Conservation (phyloP, 2,797 vertebrate genomes). For the Silurus aristotelis region DNA sequence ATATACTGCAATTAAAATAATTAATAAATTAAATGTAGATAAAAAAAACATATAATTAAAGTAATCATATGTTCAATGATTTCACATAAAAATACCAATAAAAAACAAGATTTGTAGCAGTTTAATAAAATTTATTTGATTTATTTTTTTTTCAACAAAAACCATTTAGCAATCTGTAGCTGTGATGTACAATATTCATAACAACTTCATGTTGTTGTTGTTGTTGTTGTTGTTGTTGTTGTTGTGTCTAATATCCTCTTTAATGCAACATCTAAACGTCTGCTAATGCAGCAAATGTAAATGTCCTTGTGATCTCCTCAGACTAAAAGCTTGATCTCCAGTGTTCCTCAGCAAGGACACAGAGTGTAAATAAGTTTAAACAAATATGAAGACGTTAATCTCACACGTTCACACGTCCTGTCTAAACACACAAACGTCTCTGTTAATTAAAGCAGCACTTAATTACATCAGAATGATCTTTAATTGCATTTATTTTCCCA, state of each 20-base stretch:
- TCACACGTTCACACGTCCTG: neutral
- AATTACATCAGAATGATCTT: conserved; percentile 74
- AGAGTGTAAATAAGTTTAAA: neutral
- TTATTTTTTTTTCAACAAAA: too few species aligned
- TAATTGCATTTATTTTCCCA: conserved; percentile 72
- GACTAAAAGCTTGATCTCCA: neutral
- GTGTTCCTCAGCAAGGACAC: neutral
- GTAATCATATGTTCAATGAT: too few species aligned
- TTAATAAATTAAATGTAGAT: too few species aligned
- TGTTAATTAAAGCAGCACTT: conserved; percentile 66
- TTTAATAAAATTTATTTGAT: too few species aligned
- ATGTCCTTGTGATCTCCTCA: neutral
- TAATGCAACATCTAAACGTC: neutral
- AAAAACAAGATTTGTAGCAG: too few species aligned
- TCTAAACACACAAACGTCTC: conserved; percentile 49
- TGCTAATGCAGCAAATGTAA: too few species aligned
- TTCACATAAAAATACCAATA: too few species aligned
- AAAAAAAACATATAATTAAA: too few species aligned
- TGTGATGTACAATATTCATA: neutral
- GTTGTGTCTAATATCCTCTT: neutral
- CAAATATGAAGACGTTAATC: neutral
- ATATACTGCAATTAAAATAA: neutral
- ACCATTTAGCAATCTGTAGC: too few species aligned
- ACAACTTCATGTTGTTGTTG: too few species aligned
- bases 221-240: neutral